Evolutionary conservation across 1,140 invertebrate species (phyloP), one percentile per base, ranked within the genome.

Genomic region (Alviniconcha marisindica): DNA sequence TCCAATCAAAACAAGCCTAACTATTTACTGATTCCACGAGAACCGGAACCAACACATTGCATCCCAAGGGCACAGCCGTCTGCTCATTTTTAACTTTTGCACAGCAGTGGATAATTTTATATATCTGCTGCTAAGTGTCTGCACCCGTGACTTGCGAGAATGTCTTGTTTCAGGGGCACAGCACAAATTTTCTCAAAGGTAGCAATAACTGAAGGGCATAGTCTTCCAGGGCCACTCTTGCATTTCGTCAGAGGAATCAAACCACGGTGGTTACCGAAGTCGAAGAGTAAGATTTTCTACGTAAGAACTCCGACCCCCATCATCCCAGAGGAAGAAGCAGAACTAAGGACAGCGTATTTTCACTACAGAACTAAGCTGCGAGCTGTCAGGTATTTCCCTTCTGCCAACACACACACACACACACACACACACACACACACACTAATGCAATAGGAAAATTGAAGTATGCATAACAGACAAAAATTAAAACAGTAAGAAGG

Each of bases 221-320:
- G 33, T 31, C 60, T 80, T n/a, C 56, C 54, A 66, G 78, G 54
- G 21, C 83, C 83, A 18, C 31, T 80, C 18, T 4, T 81, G 4
- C 51, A 84, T 4, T 60, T 33, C 81, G 85, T 90, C 0, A 69
- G 89, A 56, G 88, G 85, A 66, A 83, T 86, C 54, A 90, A 90
- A 81, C 85, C 86, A 21, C 42, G 86, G 69, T 89, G 85, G 85
- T 12, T 87, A 14, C 88, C 88, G n/a, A 86, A 87, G 7, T 85
- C 89, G 12, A 82, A 83, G 51, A 88, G 84, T 60, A 90, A 90
- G 86, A 83, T 87, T 36, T 90, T 86, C 60, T 85, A 85, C 63
- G 89, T 90, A 28, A 60, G 89, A 44, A 79, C 85, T 76, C 89
- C 89, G 21, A 90, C 89, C 38, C 88, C 84, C 21, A 84, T 84